Evolutionary conservation across 1,140 invertebrate genomes (phyloP), one percentile per base, ranked within the genome.

Genomic region (Cotesia glomerata): DNA sequence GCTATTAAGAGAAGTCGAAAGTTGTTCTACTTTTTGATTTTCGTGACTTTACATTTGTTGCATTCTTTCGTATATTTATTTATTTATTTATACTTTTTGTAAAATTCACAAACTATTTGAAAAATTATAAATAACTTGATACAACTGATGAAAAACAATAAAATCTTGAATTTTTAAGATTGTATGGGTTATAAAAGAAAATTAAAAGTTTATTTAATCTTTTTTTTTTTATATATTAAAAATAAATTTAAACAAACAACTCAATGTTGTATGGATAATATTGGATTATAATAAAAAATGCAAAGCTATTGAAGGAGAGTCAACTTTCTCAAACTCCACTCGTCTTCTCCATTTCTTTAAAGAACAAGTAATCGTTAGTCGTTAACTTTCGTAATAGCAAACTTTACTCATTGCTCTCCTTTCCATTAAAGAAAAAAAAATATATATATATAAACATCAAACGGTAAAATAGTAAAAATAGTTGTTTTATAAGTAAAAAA

Each of bases 311-410:
- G 18, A 52, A 63, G 8, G 58, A 70, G 11, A 45, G 69, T 63
- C 69, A 58, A 70, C 69, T 70, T 70, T 70, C 69, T 70, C 69
- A 63, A 63, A 39, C 36, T 32, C 39, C 16, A 49, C 36, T 61
- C 54, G 18, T 61, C 58, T 18, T 64, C 34, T 39, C 14, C 49
- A 52, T 14, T 32, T 63, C n/a, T 63, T 61, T 70, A 26, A 36
- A 63, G 59, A n/a, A 26, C 26, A 26, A 45, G 36, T 70, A 59
- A 51, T 61, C 59, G 59, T 61, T 61, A 61, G 16, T 61, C 39
- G 39, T 45, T 45, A 45, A 13, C 59, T 32, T 18, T 61, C 32
- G n/a, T 7, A 32, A 61, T 61, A 61, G 59, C 18, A 26, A 61
- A 61, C 59, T 61, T 61, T 32, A 13, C 18, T 8, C 32, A 18